Base-by-base conservation (phyloP, 2,113 vertebrate genomes). In the Aramus guarauna region DNA sequence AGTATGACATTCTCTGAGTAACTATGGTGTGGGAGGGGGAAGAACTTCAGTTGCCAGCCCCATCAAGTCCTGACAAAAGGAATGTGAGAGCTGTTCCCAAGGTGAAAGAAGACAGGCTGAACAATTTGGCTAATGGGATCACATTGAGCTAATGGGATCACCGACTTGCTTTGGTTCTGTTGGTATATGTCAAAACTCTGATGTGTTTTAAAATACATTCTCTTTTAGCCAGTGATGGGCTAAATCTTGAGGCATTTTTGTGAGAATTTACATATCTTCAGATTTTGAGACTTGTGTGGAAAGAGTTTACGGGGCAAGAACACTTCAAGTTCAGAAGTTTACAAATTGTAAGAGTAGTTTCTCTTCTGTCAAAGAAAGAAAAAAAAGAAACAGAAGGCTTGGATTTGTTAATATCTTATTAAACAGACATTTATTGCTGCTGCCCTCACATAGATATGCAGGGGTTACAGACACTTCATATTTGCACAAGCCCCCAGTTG, bases 91-190 rank as follows among this genome's bases (percentile, higher is more conserved):
- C 96, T 95, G 96, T 82, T 97, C 92, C 94, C 95, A 93, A 92
- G 97, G 92, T 97, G 96, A 98, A 95, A 97, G 81, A 92, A 97
- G 79, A 56, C 94, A 96, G 88, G 91, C 96, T 37, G 90, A 98
- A 96, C 94, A 94, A 97, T 97, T 90, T 94, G 88, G 83, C 81
- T 98, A 98, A 98, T 96, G 96, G 91, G 96, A 97, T 98, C 93
- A 95, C 88, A 83, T 24, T 74, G 77, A 94, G 90, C 76, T 98
- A 97, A 97, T 92, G 96, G 89, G 95, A 97, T 97, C 95, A 95
- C 81, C 47, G 29, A 90, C 77, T 92, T 95, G 87, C 83, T 85
- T 71, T 90, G 90, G 80, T 95, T 96, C 93, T 96, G 52, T 93
- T 95, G 92, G 91, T 92, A 88, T 86, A 93, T 96, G 90, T 94